Evolutionary conservation across 2,797 vertebrate genomes (phyloP), one percentile per base, ranked within the genome.

Genomic region (Oreonectes daqikongensis): DNA sequence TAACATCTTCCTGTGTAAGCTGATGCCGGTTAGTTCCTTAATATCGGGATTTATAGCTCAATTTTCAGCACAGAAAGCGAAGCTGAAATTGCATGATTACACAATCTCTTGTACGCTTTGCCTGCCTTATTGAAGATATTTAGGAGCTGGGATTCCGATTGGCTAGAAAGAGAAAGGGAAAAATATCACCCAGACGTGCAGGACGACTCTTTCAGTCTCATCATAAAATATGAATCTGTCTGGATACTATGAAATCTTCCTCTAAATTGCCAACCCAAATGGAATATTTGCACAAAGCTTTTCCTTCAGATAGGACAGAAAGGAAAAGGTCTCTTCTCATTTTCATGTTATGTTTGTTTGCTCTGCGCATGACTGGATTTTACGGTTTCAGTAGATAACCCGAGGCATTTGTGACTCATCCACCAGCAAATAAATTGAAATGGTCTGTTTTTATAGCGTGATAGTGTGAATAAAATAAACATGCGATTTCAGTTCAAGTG

Each of bases 161-260:
- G 46, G 35, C 14, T 52, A 20, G 26, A 65, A 59, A 46, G 7
- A 44, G 15, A 24, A 61, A 44, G 48, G 46, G 24, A 46, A 63
- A 63, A 73, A 60, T 55, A 55, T 61, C 14, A 11, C 8, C 28
- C 15, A 42, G 50, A 40, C 8, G 14, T 52, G 20, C n/a, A 28
- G 9, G 48, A 50, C 17, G 55, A 28, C 28, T 75, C 22, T 75
- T 52, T 38, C n/a, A 69, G 28, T 46, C 69, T 67, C 28, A 66
- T 42, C 30, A 52, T 70, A 46, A 76, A 78, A 81, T 78, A 68
- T 75, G 18, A 67, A 72, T 75, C 17, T 57, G 65, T 69, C 59
- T 53, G 52, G 26, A 10, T 57, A 61, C 55, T 44, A 20, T 52
- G 44, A 67, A 70, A 66, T 80, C 57, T 72, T 50, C 28, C 20